A percentile compares a stretch with the other conserved stretches of the same genome.
Evolutionary conservation across 2,797 vertebrate species (phyloP).

Genomic region (Gambusia yucatana): DNA sequence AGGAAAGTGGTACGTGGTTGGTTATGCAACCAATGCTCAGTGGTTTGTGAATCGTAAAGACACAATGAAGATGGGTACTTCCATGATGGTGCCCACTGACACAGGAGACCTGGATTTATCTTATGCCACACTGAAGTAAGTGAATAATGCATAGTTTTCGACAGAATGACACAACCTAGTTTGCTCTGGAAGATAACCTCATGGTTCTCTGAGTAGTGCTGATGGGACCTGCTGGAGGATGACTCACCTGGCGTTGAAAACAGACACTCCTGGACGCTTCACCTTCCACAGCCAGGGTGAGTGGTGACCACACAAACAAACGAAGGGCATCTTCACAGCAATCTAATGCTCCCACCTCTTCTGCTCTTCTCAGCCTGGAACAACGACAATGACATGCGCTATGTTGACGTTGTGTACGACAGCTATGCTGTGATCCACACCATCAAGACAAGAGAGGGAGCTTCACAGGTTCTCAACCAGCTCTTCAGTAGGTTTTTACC

Average conservation of each 20-base stretch:
- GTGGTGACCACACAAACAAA: constrained; percentile 33
- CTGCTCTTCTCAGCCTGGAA: constrained; percentile 79
- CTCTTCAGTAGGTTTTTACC: constrained; percentile 83
- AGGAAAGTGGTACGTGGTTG: constrained; percentile 88
- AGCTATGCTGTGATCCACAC: constrained; percentile 82
- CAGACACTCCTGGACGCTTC: constrained; percentile 82
- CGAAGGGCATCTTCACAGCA: no score
- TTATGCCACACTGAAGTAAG: constrained; percentile 81
- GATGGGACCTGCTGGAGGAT: constrained; percentile 84
- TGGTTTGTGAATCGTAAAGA: constrained; percentile 87
- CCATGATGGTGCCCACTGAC: constrained; percentile 42
- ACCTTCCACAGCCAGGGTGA: constrained; percentile 84
- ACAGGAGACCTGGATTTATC: constrained; percentile 83
- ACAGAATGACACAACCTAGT: background rate
- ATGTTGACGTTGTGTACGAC: constrained; percentile 83
- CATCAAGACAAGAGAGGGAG: constrained; percentile 72
- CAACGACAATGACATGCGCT: constrained; percentile 78
- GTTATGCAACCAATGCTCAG: constrained; percentile 85
- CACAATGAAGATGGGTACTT: constrained; percentile 83
- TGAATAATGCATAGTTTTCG: background rate
- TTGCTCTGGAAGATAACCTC: background rate
- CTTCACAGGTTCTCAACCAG: constrained; percentile 79
- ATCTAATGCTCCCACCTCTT: constrained; percentile 9
- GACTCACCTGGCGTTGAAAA: constrained; percentile 80
- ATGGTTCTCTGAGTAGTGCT: constrained; percentile 63